A percentile compares a stretch with the other conserved stretches of the same genome.
Evolutionary conservation across 2,888 invertebrate species (phyloP).

Genomic region (Spilosoma lubricipeda): DNA sequence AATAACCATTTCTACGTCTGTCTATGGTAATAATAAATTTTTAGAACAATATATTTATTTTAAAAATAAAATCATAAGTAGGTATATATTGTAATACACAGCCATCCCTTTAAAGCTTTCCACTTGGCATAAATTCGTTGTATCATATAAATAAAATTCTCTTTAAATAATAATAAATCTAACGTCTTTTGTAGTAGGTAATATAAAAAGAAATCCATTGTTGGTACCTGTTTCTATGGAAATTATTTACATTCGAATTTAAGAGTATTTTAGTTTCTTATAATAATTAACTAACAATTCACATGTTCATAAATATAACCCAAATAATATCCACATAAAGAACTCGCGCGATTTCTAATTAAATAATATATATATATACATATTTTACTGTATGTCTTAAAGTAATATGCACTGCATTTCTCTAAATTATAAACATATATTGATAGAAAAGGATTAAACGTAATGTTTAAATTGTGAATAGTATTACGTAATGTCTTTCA

Average conservation of each 20-base stretch:
- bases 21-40: background rate
- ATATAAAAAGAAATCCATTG: conserved; percentile 31
- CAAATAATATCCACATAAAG: conserved; percentile 18
- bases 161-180: background rate
- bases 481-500: background rate
- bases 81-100: conserved; percentile 9
- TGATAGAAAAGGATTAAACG: conserved; percentile 49
- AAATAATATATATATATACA: background rate
- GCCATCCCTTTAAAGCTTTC: conserved; percentile 22
- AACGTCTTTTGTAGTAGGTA: conserved; percentile 13
- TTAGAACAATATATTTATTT: background rate
- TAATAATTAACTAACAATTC: conserved; percentile 27
- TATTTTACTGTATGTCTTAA: conserved; percentile 5
- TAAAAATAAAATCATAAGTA: background rate
- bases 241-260: conserved; percentile 34
- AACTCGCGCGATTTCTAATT: conserved; percentile 22
- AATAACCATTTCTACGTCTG: background rate
- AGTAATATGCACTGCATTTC: background rate
- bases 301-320: conserved; percentile 26
- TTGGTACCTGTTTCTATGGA: conserved; percentile 53
- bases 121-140: conserved; percentile 21
- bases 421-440: conserved; percentile 11
- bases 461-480: conserved; percentile 7
- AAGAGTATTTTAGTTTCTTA: conserved; percentile 28
- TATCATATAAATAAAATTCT: conserved; percentile 9